These are phyloP conservation scores for Megalops atlanticus DNA, from an alignment of 2,113 vertebrate species.

Conservation along the genomic window DNA sequence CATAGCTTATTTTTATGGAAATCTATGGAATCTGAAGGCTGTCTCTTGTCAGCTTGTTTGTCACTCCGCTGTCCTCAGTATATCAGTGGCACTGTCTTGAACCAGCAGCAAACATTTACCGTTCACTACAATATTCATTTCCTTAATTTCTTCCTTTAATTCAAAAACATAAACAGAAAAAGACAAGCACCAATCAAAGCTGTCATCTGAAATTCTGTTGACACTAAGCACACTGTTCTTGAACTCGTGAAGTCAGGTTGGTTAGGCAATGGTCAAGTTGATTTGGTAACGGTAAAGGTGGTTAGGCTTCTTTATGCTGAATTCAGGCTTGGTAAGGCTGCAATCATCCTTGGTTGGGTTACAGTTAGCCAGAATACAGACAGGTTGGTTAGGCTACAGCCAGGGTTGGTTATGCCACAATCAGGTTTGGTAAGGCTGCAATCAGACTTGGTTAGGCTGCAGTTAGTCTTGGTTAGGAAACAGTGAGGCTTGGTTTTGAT, in stretches of 20 bases:
- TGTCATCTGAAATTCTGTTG: too few relatives aligned
- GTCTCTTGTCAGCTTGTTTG: background rate
- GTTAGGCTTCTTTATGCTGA: background rate
- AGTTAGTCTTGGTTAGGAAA: slow-evolving; percentile 17
- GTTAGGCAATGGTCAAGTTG: too few relatives aligned
- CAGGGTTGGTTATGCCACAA: slow-evolving; percentile 21
- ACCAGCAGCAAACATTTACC: background rate
- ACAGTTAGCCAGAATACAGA: slow-evolving; percentile 24
- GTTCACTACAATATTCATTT: background rate
- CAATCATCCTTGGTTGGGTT: background rate
- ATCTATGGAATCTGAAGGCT: slow-evolving; percentile 40
- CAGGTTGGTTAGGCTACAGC: slow-evolving; percentile 24
- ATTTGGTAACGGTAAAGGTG: too few relatives aligned
- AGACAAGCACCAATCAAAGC: too few relatives aligned
- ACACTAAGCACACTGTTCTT: too few relatives aligned
- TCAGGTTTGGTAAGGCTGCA: slow-evolving; percentile 24
- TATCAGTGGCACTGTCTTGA: background rate
- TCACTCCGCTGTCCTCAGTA: background rate
- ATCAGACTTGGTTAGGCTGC: background rate
- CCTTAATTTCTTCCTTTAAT: too few relatives aligned
- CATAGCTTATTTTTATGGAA: too few relatives aligned
- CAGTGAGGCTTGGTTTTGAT: slow-evolving; percentile 32
- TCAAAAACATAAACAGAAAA: too few relatives aligned
- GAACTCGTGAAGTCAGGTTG: too few relatives aligned
- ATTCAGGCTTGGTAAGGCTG: background rate